Conservation (phyloP, 2,113 vertebrate genomes). For the Tretioscincus oriximinensis region DNA sequence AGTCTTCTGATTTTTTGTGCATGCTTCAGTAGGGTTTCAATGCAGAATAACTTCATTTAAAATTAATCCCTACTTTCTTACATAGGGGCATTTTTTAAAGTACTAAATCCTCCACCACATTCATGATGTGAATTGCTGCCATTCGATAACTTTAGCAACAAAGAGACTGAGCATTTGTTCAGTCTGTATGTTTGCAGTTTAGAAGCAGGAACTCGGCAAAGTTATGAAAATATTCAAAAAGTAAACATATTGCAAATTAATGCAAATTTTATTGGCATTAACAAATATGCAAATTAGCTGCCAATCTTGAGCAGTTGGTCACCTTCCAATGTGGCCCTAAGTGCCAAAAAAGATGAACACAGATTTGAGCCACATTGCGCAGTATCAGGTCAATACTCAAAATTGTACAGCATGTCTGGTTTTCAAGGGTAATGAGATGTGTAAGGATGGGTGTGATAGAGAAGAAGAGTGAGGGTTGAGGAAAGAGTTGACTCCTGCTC, state of each 20-base stretch:
- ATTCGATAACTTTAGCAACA: constrained; percentile 23
- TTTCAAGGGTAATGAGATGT: constrained; percentile 37
- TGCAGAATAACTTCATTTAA: background rate
- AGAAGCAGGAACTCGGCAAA: constrained; percentile 34
- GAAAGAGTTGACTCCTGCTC: constrained; percentile 34
- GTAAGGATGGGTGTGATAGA: constrained; percentile 24
- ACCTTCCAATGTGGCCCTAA: constrained; percentile 39
- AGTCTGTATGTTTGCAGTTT: constrained; percentile 37
- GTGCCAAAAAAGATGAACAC: constrained; percentile 41
- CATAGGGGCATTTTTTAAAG: background rate
- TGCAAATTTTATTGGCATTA: constrained; percentile 44
- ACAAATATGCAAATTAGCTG: constrained; percentile 41
- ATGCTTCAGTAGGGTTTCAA: background rate
- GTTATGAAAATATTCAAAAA: constrained; percentile 44
- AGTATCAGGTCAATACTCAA: constrained; percentile 39
- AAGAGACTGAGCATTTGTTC: constrained; percentile 36
- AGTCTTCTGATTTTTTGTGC: background rate
- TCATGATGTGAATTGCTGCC: background rate
- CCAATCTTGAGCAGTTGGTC: constrained; percentile 38
- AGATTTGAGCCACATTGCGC: constrained; percentile 41
- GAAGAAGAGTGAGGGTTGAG: constrained; percentile 25
- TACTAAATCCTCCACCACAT: background rate
- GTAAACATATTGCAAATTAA: constrained; percentile 44
- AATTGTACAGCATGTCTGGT: constrained; percentile 37
- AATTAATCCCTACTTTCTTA: background rate